Percentiles rank a stretch among this genome's conserved stretches.
phyloP scores from a whole-genome alignment of 1,140 invertebrate species.

The Sycophaga agraensis region DNA sequence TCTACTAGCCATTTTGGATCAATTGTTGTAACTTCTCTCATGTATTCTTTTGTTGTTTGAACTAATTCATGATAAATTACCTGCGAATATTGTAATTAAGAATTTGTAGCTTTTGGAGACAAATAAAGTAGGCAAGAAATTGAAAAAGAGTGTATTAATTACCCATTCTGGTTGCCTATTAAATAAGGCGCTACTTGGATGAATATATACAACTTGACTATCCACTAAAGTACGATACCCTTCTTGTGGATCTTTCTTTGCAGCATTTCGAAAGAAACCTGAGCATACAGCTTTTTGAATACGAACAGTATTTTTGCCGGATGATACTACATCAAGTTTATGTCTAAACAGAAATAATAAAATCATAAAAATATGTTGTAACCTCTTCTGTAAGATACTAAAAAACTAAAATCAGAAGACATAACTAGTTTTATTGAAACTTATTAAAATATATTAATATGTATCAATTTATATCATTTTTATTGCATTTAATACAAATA shows the following conservation, averaged over 20 bases:
- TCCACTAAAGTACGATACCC: constrained; percentile 97
- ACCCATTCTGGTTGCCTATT: constrained; percentile 98
- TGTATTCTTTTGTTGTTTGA: constrained; percentile 99
- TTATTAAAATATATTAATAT: too few species aligned
- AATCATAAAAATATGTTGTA: constrained; percentile 30
- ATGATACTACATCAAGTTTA: constrained; percentile 95
- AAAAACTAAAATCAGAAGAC: too few species aligned
- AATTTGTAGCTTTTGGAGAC: too few species aligned
- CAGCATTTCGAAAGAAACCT: constrained; percentile 98
- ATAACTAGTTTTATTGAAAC: too few species aligned
- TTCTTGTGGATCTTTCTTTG: constrained; percentile 99
- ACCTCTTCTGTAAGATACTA: too few species aligned
- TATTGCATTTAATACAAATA: too few species aligned
- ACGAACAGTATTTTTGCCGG: constrained; percentile 91
- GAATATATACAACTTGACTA: constrained; percentile 98
- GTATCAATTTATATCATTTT: too few species aligned
- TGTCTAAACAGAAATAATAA: constrained; percentile 68
- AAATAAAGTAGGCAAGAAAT: not conserved
- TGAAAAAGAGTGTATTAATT: constrained; percentile 21
- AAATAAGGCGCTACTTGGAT: constrained; percentile 96
- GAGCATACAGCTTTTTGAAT: constrained; percentile 99
- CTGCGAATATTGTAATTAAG: constrained; percentile 56
- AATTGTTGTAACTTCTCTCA: constrained; percentile 98
- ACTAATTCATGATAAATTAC: constrained; percentile 99
- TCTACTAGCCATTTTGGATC: constrained; percentile 99